Evolutionary conservation across 2,888 invertebrate genomes (phyloP), one percentile per base, ranked within the genome.

Genomic region (Apocheima hispidaria): DNA sequence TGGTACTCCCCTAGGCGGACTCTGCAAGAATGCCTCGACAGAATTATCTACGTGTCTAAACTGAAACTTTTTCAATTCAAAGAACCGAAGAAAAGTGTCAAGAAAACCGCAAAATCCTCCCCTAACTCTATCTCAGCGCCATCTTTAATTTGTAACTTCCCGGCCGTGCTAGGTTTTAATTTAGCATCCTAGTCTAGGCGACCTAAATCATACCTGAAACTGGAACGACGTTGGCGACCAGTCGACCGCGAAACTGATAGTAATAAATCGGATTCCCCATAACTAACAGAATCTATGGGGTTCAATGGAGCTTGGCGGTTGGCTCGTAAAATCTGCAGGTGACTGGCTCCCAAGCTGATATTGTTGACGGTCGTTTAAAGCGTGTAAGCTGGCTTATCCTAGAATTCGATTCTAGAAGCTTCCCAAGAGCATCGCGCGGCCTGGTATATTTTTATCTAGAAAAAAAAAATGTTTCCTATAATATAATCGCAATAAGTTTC

Each of bases 171-270:
- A 79, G 78, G 74, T 77, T 79, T 82, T 81, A 85, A 85, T 85
- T 84, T 81, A 82, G 77, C 74, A 76, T 74, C 81, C 73, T 72
- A 78, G 83, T 80, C 80, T 82, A 74, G 81, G 71, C 69, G 55
- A 54, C 62, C 76, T 88, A 87, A 87, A 88, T 88, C 87, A 88
- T 83, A 86, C 83, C 84, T 84, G 79, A 57, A 68, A 81, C 83
- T 79, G 81, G 81, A 81, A 79, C 83, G 80, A 79, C 74, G 70
- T 60, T 48, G 74, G 58, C 68, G 65, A 65, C 73, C 76, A 82
- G 71, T 83, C 76, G 71, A 69, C 77, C 77, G 85, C 79, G 81
- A 81, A 84, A 78, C 72, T 75, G 88, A 88, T 88, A 86, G 85
- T 85, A 82, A 86, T 87, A 84, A 82, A 86, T 83, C 78, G 75